Conservation (phyloP, 2,797 vertebrate species). For the Loriculus beryllinus region DNA sequence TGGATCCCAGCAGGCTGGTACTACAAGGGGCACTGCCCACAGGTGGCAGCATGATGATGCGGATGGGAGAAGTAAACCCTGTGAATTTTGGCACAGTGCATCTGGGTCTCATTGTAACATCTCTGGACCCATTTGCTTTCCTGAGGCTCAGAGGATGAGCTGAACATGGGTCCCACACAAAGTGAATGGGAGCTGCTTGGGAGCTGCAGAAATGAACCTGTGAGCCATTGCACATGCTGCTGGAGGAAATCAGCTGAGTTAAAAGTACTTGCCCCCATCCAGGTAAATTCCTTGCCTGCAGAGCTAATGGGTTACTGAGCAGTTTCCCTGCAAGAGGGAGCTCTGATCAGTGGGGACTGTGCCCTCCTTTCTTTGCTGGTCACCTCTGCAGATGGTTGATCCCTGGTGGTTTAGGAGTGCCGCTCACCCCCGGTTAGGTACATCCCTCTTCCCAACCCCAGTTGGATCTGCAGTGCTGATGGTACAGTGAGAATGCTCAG, state of each 20-base stretch:
- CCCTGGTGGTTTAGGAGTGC: not conserved
- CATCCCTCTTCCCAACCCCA: not conserved
- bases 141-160: not conserved
- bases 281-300: not conserved
- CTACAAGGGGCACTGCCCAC: not conserved
- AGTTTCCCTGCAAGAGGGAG: not conserved
- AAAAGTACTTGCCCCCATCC: not conserved
- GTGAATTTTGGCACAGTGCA: fast-evolving
- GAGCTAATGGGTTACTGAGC: not conserved
- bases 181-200: fast-evolving
- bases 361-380: not conserved
- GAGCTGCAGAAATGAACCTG: not conserved
- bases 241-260: not conserved
- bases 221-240: fast-evolving
- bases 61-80: not conserved
- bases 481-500: not conserved
- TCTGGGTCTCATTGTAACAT: not conserved
- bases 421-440: fast-evolving
- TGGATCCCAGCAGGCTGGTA: not conserved
- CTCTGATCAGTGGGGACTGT: not conserved
- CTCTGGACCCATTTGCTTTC: not conserved
- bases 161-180: fast-evolving
- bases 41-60: fast-evolving
- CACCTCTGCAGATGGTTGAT: not conserved
- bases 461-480: not conserved